Conservation (phyloP, 1,140 invertebrate species). For the Zaprionus tsacasi region DNA sequence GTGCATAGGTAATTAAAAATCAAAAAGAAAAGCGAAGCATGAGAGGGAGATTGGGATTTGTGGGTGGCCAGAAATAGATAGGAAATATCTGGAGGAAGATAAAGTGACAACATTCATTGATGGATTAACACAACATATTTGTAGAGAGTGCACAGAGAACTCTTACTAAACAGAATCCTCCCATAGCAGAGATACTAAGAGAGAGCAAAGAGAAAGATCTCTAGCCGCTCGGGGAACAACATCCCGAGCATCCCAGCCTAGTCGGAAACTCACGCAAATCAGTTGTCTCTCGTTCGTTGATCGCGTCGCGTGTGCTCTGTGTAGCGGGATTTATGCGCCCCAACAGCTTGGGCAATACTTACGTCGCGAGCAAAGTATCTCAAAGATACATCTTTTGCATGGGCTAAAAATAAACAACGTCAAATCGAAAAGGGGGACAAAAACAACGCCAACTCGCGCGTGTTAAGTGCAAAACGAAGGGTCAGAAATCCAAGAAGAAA, state of each 20-base stretch:
- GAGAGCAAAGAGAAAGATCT: conserved; percentile 35
- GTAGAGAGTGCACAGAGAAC: neutral
- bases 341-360: conserved; percentile 41
- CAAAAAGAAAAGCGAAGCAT: neutral
- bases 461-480: conserved; percentile 62
- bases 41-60: neutral
- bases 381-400: conserved; percentile 69
- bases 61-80: conserved; percentile 5
- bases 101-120: neutral
- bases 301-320: conserved; percentile 56
- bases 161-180: too few relatives aligned
- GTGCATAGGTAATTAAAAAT: conserved; percentile 36
- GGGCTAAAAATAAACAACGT: conserved; percentile 61
- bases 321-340: conserved; percentile 9
- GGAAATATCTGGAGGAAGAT: conserved; percentile 4
- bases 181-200: conserved; percentile 22
- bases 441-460: conserved; percentile 54
- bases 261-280: conserved; percentile 37
- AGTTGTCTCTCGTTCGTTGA: conserved; percentile 71
- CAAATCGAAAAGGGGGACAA: conserved; percentile 52
- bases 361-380: conserved; percentile 36
- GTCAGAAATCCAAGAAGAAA: conserved; percentile 35
- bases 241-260: conserved; percentile 19
- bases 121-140: neutral
- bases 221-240: neutral